Evolutionary conservation across 2,888 invertebrate genomes (phyloP).

Genomic region (Zootermopsis nevadensis): DNA sequence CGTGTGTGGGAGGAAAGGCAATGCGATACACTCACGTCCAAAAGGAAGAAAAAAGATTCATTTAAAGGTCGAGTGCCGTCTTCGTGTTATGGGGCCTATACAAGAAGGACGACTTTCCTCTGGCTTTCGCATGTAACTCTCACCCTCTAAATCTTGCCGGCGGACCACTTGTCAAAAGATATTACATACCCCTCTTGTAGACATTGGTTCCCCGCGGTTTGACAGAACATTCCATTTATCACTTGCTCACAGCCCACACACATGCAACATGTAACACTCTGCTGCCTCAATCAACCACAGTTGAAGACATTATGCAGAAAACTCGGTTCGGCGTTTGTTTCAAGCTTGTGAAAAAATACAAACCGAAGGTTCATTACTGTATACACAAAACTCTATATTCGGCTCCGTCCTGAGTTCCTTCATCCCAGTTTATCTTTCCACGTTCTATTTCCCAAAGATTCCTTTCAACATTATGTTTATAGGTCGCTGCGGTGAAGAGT

Average conservation of each 20-base stretch:
- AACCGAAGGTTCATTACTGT: no score
- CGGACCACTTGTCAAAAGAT: constrained; percentile 48
- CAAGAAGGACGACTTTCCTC: neutral
- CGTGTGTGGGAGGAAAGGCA: neutral
- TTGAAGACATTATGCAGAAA: neutral
- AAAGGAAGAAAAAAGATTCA: constrained; percentile 14
- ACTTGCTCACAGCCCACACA: constrained; percentile 45
- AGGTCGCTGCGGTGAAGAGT: constrained; percentile 53
- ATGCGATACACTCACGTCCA: constrained; percentile 13
- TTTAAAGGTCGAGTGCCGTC: neutral
- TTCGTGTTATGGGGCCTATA: neutral
- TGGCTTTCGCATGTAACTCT: neutral
- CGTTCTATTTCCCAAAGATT: no score
- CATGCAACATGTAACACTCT: constrained; percentile 1
- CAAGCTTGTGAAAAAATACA: no score
- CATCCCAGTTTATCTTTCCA: no score
- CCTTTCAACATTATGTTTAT: no score
- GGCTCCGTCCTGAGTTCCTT: no score
- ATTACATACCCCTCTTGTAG: constrained; percentile 43
- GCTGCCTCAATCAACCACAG: neutral
- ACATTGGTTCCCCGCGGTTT: constrained; percentile 47
- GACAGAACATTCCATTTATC: constrained; percentile 49
- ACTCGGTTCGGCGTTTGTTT: no score
- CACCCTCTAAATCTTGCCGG: constrained; percentile 1
- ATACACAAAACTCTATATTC: no score